These are phyloP conservation scores for Drosophila eugracilis DNA, from an alignment of 1,140 invertebrate species.

Conservation along the genomic window DNA sequence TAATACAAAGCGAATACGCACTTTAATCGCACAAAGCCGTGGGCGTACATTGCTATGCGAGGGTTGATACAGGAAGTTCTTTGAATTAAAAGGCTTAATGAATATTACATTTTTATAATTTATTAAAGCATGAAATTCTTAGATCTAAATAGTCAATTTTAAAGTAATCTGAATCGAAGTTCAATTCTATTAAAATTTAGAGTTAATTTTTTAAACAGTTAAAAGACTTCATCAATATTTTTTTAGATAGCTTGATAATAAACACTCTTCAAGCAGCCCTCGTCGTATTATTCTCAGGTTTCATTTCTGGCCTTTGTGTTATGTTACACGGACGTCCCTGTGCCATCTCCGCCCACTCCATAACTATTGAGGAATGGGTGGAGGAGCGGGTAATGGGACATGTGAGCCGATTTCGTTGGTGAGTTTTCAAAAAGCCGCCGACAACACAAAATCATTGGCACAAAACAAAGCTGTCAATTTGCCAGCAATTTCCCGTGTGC, in stretches of 20 bases:
- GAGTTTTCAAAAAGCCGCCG: conserved; percentile 44
- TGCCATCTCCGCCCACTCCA: conserved; percentile 2
- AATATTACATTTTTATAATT: no score
- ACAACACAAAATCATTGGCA: conserved; percentile 59
- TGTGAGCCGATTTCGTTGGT: conserved; percentile 44
- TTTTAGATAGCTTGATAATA: background rate
- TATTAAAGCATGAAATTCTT: no score
- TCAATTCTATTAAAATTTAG: no score
- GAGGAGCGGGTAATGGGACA: conserved; percentile 31
- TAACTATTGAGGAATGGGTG: background rate
- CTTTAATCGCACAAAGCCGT: conserved; percentile 49
- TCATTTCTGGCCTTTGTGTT: conserved; percentile 28
- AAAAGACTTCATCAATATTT: no score
- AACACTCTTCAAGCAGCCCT: background rate
- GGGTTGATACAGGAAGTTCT: conserved; percentile 7
- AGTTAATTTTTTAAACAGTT: no score
- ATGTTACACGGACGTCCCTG: conserved; percentile 27
- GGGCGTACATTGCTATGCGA: conserved; percentile 19
- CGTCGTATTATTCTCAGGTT: conserved; percentile 1
- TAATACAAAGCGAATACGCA: conserved; percentile 42
- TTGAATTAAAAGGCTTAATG: no score
- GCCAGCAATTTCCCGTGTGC: conserved; percentile 66
- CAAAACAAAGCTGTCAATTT: conserved; percentile 81
- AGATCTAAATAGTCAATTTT: no score
- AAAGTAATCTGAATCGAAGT: no score